These are phyloP conservation scores for Rhinopomastus cyanomelas DNA, from an alignment of 2,113 vertebrate species.

Conservation along the genomic window DNA sequence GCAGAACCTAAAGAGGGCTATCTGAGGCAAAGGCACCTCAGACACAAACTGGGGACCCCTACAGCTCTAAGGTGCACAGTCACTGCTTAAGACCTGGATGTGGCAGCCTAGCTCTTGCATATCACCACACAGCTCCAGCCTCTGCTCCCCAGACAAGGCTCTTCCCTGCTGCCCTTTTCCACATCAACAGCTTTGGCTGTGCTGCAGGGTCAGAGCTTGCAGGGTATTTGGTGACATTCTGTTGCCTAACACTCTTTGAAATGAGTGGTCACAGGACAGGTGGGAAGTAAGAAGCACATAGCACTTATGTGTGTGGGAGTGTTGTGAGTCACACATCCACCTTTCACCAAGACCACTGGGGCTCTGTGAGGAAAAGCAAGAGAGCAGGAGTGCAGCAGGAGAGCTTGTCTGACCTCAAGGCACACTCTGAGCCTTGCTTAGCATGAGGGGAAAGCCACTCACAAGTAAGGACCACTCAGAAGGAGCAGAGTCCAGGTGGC, in stretches of 20 bases:
- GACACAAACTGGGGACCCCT: neutral
- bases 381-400: rapidly evolving
- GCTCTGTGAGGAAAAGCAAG: neutral
- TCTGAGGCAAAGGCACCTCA: slow-evolving; percentile 29
- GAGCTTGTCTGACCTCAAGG: neutral
- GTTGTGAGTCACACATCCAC: neutral
- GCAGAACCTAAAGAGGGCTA: slow-evolving; percentile 68
- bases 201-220: neutral
- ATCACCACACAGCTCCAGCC: neutral
- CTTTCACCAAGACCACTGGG: neutral
- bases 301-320: rapidly evolving
- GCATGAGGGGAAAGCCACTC: neutral
- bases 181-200: rapidly evolving
- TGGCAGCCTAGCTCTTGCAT: neutral
- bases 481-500: neutral
- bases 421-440: neutral
- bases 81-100: neutral
- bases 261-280: rapidly evolving
- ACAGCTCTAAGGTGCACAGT: rapidly evolving
- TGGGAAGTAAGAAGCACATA: neutral
- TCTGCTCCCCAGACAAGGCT: no score
- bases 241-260: rapidly evolving
- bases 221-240: neutral
- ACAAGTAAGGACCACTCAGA: neutral
- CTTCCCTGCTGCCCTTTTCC: neutral